Evolutionary conservation across 2,888 invertebrate genomes (phyloP).

Genomic region (Leistus spinibarbis): DNA sequence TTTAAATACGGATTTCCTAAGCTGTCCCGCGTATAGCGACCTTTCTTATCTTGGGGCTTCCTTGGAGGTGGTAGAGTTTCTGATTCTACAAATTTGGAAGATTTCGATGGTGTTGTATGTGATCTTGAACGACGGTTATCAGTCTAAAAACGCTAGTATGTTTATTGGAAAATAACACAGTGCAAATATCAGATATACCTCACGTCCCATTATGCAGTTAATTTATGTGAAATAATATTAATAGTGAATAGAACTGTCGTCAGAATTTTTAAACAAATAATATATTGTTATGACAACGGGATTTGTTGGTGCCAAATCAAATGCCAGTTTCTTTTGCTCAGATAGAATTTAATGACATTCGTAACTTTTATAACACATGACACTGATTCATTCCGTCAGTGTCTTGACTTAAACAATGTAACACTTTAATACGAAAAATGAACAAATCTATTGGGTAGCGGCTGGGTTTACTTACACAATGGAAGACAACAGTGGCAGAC

Average conservation of each 20-base stretch:
- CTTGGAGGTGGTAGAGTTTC: background rate
- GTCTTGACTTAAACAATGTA: constrained; percentile 12
- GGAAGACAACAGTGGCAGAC: constrained; percentile 35
- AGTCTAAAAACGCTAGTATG: background rate
- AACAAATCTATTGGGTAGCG: constrained; percentile 25
- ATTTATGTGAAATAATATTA: background rate
- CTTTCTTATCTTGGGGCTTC: background rate
- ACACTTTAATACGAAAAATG: constrained; percentile 26
- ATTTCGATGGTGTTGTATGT: background rate
- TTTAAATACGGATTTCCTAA: background rate
- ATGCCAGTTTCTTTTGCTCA: constrained; percentile 15
- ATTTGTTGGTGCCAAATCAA: constrained; percentile 7
- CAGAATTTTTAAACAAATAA: background rate
- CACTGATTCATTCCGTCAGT: constrained; percentile 31
- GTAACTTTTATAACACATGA: constrained; percentile 35
- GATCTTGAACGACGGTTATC: background rate
- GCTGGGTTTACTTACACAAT: constrained; percentile 30
- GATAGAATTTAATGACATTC: constrained; percentile 35
- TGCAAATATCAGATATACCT: background rate
- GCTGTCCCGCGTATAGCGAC: background rate
- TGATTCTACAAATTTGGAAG: background rate
- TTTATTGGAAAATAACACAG: background rate
- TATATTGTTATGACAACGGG: constrained; percentile 17
- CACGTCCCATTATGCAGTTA: background rate
- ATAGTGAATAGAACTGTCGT: background rate